Percentiles rank a stretch among this genome's conserved stretches.
phyloP scores from a whole-genome alignment of 2,888 invertebrate genomes.

The Hyppa rectilinea region DNA sequence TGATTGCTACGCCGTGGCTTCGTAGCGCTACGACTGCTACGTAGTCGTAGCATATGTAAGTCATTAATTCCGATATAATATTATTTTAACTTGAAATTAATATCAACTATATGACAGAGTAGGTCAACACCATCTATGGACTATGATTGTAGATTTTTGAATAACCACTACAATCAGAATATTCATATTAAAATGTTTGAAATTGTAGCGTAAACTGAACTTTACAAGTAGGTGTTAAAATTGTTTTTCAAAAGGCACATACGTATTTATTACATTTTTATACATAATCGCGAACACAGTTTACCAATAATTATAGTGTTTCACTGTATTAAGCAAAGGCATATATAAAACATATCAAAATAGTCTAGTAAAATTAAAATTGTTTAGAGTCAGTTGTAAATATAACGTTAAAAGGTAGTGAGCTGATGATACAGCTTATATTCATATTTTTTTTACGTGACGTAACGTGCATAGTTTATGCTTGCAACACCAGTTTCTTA shows the following conservation, averaged over 20 bases:
- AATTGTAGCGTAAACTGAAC: not conserved
- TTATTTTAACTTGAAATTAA: not conserved
- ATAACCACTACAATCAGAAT: not conserved
- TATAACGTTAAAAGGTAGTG: too few species aligned
- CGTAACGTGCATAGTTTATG: not conserved
- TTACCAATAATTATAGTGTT: not conserved
- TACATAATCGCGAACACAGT: not conserved
- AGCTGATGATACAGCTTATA: not conserved
- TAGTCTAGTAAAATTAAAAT: not conserved
- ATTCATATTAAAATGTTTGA: not conserved
- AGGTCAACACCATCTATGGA: too few species aligned
- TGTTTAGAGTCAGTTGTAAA: not conserved
- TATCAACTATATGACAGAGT: not conserved
- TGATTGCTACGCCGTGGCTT: conserved; percentile 9
- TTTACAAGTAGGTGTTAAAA: not conserved
- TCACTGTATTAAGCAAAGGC: too few species aligned
- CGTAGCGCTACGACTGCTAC: conserved; percentile 8
- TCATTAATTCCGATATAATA: not conserved
- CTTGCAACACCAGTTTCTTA: not conserved
- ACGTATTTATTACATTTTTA: not conserved
- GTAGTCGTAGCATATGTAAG: not conserved
- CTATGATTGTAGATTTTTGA: not conserved
- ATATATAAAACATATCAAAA: too few species aligned
- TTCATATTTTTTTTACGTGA: not conserved
- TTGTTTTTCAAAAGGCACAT: not conserved